Conservation (phyloP, 2,113 vertebrate genomes). For the Apteryx mantelli region DNA sequence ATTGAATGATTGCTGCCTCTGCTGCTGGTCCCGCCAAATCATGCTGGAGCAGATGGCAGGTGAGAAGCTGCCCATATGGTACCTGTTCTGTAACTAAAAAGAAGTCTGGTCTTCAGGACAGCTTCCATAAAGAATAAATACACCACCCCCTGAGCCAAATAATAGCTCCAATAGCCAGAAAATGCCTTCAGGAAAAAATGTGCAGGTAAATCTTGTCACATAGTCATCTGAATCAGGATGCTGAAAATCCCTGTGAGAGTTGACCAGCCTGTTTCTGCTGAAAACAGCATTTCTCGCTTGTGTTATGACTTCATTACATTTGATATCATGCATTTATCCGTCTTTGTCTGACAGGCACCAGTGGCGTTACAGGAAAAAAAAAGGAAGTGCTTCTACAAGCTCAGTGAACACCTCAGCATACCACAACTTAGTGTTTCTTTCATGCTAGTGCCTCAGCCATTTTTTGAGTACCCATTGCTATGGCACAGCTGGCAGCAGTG, state of each 20-base stretch:
- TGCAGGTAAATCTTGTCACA: slow-evolving; percentile 1
- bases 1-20: background rate
- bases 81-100: background rate
- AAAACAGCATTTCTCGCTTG: background rate
- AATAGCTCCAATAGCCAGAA: slow-evolving; percentile 4
- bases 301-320: background rate
- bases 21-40: background rate
- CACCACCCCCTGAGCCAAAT: background rate
- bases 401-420: background rate
- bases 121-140: slow-evolving; percentile 32
- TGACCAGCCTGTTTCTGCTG: background rate
- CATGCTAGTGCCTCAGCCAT: background rate
- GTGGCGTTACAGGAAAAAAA: background rate
- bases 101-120: background rate
- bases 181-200: background rate
- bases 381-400: background rate
- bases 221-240: background rate
- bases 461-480: background rate
- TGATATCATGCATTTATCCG: background rate
- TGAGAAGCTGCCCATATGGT: background rate
- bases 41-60: slow-evolving; percentile 49
- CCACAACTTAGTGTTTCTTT: background rate
- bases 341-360: background rate
- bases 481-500: background rate
- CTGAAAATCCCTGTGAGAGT: background rate